Evolutionary conservation across 1,140 invertebrate species (phyloP), one percentile per base, ranked within the genome.

Genomic region (Diabrotica virgifera): DNA sequence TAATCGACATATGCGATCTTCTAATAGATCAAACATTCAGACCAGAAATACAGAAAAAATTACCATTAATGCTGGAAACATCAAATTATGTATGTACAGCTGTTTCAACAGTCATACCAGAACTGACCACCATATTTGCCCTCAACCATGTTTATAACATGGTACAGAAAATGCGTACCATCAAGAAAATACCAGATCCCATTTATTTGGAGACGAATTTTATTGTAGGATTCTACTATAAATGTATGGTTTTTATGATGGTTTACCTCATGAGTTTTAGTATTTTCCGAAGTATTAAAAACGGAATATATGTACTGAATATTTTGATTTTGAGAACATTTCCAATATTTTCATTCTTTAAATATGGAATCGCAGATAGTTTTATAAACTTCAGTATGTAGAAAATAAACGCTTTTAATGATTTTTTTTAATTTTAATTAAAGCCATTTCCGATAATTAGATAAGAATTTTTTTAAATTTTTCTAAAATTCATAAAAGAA

Each of bases 61-160:
- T 74, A 52, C 11, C 63, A 35, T 62, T 74, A 52, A 78, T 76
- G 67, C 12, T 74, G 10, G 6, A 72, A 13, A 73, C 77, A 72
- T 59, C 74, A 6, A 46, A 46, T 6, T 65, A 72, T 24, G 24
- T 79, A 9, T 52, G 74, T 4, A 53, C 69, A 11, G 77, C 76
- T n/a, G 64, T 79, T 63, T 74, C 69, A 70, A 40, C 60, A 0
- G 65, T 76, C 62, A 64, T 71, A 8, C 76, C 76, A 3, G 13
- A 71, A 5, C 59, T 78, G 2, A 57, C 69, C 14, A 60, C 67
- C n/a, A 68, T 68, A 24, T 63, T 65, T n/a, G 64, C 68, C 9
- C 37, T 71, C 13, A 53, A 38, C 14, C 57, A 50, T 14, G 50
- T 73, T 8, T n/a, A n/a, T 40, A 46, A 61, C 24, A 24, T 70